These are phyloP conservation scores for Araneus ventricosus DNA, from an alignment of 1,140 invertebrate species.

Conservation along the genomic window DNA sequence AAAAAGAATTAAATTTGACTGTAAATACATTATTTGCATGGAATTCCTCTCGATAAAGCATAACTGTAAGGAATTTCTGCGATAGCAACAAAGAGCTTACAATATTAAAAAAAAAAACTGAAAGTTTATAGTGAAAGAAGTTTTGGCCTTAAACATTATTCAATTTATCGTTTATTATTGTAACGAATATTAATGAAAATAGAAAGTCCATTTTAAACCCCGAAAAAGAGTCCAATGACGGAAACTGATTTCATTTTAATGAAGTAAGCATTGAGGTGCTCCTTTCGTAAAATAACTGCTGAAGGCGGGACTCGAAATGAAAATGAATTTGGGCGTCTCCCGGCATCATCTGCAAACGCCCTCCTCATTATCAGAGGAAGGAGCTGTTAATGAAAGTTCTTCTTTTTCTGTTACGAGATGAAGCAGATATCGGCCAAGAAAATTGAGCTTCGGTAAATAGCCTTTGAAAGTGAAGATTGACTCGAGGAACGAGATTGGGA, in stretches of 20 bases:
- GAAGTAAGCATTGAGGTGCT: background rate
- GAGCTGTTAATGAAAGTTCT: background rate
- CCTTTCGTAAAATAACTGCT: background rate
- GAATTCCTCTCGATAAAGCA: no score
- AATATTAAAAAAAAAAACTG: background rate
- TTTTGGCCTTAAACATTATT: background rate
- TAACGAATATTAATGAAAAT: background rate
- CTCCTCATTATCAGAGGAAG: conserved; percentile 38
- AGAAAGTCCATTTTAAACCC: background rate
- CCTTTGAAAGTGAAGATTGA: no score
- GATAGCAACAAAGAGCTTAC: no score
- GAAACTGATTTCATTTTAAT: background rate
- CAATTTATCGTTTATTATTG: background rate
- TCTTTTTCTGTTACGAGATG: background rate
- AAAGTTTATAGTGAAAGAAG: background rate
- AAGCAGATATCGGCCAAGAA: background rate
- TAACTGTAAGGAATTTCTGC: no score
- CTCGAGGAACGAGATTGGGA: no score
- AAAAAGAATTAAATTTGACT: no score
- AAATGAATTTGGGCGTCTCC: conserved; percentile 47
- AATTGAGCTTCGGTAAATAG: background rate
- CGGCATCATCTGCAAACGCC: conserved; percentile 8
- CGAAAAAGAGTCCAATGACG: background rate
- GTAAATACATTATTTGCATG: no score
- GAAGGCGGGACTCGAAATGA: background rate